These are phyloP conservation scores for Sylvilagus floridanus DNA, from an alignment of 2,797 vertebrate species.

Conservation along the genomic window DNA sequence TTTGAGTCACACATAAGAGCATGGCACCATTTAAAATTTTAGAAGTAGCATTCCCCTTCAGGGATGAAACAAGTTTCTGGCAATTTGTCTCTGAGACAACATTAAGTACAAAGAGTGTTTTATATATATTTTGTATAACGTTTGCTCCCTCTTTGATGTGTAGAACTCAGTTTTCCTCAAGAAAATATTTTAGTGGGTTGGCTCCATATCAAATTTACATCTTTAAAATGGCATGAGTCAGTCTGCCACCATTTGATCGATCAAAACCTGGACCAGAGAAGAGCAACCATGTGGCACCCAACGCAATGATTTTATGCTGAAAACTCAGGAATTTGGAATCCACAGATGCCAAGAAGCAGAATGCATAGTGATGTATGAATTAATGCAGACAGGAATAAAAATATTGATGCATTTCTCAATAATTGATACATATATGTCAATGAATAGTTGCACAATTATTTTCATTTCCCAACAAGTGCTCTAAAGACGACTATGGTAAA, in stretches of 20 bases:
- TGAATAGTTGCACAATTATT: neutral
- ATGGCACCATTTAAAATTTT: slow-evolving; percentile 53
- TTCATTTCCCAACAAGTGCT: slow-evolving; percentile 14
- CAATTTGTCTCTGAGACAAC: slow-evolving; percentile 60
- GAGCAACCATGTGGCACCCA: slow-evolving; percentile 59
- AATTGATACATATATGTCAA: neutral
- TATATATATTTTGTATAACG: slow-evolving; percentile 1
- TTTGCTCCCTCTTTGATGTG: neutral
- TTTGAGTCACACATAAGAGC: slow-evolving; percentile 43
- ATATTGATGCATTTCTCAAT: slow-evolving; percentile 73
- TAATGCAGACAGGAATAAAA: slow-evolving; percentile 70
- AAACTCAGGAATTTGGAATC: slow-evolving; percentile 69
- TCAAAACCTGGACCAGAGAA: slow-evolving; percentile 75
- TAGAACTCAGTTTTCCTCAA: slow-evolving; percentile 39
- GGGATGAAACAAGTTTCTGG: slow-evolving; percentile 43
- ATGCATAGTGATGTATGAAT: slow-evolving; percentile 58
- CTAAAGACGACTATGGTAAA: slow-evolving; percentile 43
- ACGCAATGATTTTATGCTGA: slow-evolving; percentile 16
- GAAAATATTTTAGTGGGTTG: slow-evolving; percentile 61
- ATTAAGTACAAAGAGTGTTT: slow-evolving; percentile 32
- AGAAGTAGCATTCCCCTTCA: slow-evolving; percentile 54
- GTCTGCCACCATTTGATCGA: slow-evolving; percentile 70
- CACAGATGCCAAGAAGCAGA: neutral
- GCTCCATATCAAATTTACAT: slow-evolving; percentile 62
- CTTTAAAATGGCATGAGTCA: slow-evolving; percentile 69